These are phyloP conservation scores for Dolichoris vasculosae DNA, from an alignment of 1,140 invertebrate species.

Conservation along the genomic window DNA sequence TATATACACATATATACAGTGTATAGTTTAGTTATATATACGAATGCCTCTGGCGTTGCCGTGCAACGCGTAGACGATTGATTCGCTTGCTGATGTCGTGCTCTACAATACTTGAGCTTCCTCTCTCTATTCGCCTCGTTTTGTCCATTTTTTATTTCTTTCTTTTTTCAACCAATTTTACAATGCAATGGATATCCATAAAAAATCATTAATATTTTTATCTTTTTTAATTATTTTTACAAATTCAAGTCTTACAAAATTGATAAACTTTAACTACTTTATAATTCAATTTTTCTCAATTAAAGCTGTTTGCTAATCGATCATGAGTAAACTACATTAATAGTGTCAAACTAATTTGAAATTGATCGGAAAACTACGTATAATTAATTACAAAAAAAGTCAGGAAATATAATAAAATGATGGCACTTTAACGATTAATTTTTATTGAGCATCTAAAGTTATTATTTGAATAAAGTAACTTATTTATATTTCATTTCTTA, in stretches of 20 bases:
- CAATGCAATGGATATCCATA: not conserved
- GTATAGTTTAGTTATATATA: slow-evolving; percentile 22
- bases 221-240: not conserved
- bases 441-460: too few species aligned
- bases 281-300: too few species aligned
- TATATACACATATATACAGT: not conserved
- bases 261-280: not conserved
- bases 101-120: slow-evolving; percentile 28
- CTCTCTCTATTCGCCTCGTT: slow-evolving; percentile 5
- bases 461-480: too few species aligned
- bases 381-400: too few species aligned
- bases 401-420: too few species aligned
- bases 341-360: too few species aligned
- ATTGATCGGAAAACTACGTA: too few species aligned
- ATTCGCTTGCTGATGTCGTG: slow-evolving; percentile 14
- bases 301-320: too few species aligned
- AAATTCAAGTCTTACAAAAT: not conserved
- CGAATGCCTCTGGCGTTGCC: slow-evolving; percentile 20
- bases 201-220: not conserved
- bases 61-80: slow-evolving; percentile 40
- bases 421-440: too few species aligned
- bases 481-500: too few species aligned
- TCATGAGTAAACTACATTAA: too few species aligned
- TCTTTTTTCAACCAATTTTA: not conserved
- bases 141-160: slow-evolving; percentile 13